Evolutionary conservation across 2,888 invertebrate species (phyloP).

Genomic region (Balanococcus diminutus): DNA sequence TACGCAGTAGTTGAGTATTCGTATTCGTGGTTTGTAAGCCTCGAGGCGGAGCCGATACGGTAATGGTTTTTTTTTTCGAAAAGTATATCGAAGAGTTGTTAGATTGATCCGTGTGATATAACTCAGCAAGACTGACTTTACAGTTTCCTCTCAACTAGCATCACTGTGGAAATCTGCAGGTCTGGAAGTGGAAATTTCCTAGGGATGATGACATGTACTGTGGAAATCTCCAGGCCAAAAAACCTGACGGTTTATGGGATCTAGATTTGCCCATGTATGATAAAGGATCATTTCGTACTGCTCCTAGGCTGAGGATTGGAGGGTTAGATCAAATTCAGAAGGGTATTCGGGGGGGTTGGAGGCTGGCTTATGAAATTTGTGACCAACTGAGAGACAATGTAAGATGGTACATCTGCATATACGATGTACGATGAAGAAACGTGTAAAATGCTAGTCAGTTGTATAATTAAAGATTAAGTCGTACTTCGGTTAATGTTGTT

Average conservation of each 20-base stretch:
- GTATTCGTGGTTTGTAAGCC: neutral
- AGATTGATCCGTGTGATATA: neutral
- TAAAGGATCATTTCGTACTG: too few relatives aligned
- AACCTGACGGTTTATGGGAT: too few relatives aligned
- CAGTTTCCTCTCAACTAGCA: too few relatives aligned
- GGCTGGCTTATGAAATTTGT: neutral
- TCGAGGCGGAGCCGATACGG: neutral
- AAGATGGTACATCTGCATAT: neutral
- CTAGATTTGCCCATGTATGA: too few relatives aligned
- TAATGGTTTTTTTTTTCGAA: neutral
- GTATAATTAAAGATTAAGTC: neutral
- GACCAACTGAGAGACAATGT: neutral
- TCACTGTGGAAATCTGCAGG: too few relatives aligned
- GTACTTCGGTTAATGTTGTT: neutral
- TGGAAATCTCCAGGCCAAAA: too few relatives aligned
- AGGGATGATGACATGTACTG: too few relatives aligned
- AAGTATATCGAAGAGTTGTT: neutral
- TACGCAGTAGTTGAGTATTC: neutral
- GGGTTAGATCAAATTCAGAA: too few relatives aligned
- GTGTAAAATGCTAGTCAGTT: neutral
- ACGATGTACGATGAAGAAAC: neutral
- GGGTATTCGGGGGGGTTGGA: neutral
- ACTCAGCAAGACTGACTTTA: neutral
- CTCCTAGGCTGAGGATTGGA: too few relatives aligned
- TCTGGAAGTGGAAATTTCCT: too few relatives aligned